Evolutionary conservation across 2,113 vertebrate species (phyloP), one percentile per base, ranked within the genome.

Genomic region (Ondatra zibethicus): DNA sequence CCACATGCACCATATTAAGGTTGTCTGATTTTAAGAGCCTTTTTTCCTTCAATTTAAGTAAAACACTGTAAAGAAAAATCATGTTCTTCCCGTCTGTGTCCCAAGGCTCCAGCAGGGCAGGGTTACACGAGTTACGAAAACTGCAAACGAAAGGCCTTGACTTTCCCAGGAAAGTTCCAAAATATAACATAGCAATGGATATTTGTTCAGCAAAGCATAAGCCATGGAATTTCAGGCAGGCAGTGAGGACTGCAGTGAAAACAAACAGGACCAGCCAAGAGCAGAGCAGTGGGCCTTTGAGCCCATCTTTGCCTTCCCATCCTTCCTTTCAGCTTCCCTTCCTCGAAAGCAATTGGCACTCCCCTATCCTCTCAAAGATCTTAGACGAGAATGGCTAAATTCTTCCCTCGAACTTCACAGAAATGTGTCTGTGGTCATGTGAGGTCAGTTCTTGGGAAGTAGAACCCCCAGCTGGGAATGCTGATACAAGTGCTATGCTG

Each of bases 181-280:
- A 96, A 73, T 50, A 31, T 27, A 82, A 61, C 85, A 93, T 14
- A 94, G 89, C 52, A 70, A 70, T 61, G 68, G 63, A 73, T 81
- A 86, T 82, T 96, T 96, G 39, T 58, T 92, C 82, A 93, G 76
- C 29, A 92, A 96, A 96, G 75, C 94, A 81, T 63, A 94, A 68
- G 89, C 91, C 90, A 86, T 47, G 91, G 76, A 86, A 92, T 97
- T 94, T 97, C 80, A 91, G 63, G 85, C 50, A 92, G 58, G 66
- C 65, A 76, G 47, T 50, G 39, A 92, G 66, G 45, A 88, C 42
- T 66, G 76, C 36, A 93, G 39, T 73, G 91, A 58, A 92, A 95
- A 94, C 3, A 92, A 5, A 42, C 42, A 63, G 13, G 39, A n/a
- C 45, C 23, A 23, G 47, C n/a, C 88, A 39, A 58, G 3, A 47